These are phyloP conservation scores for Spinibarbus caldwelli DNA, from an alignment of 2,797 vertebrate species.

Conservation along the genomic window DNA sequence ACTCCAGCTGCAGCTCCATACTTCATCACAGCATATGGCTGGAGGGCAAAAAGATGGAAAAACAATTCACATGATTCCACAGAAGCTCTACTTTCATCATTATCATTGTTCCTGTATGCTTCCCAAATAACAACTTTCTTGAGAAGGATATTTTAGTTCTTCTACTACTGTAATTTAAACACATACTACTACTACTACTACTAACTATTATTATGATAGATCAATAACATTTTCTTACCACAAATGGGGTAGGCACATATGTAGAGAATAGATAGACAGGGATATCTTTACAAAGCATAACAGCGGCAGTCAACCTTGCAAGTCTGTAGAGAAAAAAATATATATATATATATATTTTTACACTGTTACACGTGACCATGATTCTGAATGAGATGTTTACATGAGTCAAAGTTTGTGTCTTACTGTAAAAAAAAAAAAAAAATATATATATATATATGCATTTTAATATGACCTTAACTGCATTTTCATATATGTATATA, in stretches of 20 bases:
- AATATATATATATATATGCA: too few species aligned
- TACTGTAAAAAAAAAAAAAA: too few species aligned
- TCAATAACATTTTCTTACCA: slow-evolving; percentile 81
- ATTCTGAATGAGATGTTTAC: not conserved
- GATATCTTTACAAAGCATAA: slow-evolving; percentile 86
- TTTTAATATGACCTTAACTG: too few species aligned
- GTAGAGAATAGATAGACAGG: slow-evolving; percentile 92
- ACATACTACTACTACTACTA: not conserved
- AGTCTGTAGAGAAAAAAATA: slow-evolving; percentile 74
- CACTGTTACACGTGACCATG: not conserved
- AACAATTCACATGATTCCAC: not conserved
- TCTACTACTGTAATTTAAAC: not conserved
- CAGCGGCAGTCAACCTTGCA: slow-evolving; percentile 88
- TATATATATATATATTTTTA: too few species aligned
- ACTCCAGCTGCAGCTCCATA: slow-evolving; percentile 89
- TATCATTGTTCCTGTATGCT: not conserved
- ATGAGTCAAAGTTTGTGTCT: not conserved
- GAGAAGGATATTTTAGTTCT: not conserved
- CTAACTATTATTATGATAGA: not conserved
- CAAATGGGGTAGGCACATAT: slow-evolving; percentile 93
- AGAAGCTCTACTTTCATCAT: not conserved
- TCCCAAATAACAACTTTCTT: not conserved
- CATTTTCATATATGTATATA: not conserved
- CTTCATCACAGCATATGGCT: slow-evolving; percentile 92
- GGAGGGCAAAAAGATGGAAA: slow-evolving; percentile 43